Base-by-base conservation (phyloP, 2,888 invertebrate genomes). In the Lacanobia oleracea region DNA sequence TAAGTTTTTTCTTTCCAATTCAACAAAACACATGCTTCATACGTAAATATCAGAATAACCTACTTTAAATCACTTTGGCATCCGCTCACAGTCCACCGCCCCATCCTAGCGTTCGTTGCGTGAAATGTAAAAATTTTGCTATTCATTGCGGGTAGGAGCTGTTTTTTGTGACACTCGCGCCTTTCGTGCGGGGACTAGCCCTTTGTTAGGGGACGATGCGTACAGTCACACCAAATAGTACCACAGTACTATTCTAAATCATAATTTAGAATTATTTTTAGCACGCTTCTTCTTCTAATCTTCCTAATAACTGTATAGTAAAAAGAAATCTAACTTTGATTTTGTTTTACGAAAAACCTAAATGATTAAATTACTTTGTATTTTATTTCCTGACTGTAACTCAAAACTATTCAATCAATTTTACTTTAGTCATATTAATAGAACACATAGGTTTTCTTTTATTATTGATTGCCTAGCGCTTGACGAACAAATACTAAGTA, bases 51-150 rank as follows among this genome's bases (percentile, higher is more conserved):
- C 33, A 33, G 33, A 4, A 33, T 5, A 14, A 51, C 51, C 9
- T 56, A 8, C 18, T 53, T 40, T 21, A 43, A 75, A 69, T 72
- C 82, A 77, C 78, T 5, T 72, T n/a, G 12, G 45, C 67, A 72
- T 77, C 62, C 64, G 21, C 63, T 74, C 68, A 79, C 72, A 74
- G 77, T 65, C 81, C 68, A 82, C 72, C 75, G 77, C 83, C 90
- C 89, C 88, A 82, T 83, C 80, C 85, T 83, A 79, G 88, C 66
- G 90, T 89, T 89, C 89, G 91, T 90, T 91, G 94, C 94, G 94
- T 94, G 94, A 93, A 95, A 95, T 95, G 93, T 93, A 93, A 78
- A 93, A 95, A 94, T 95, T 95, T 94, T 92, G 95, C 95, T 93
- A 94, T 95, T 95, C 95, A 95, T 95, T 94, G 95, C 91, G 94